These are phyloP conservation scores for Dicentrarchus labrax DNA, from an alignment of 2,113 vertebrate genomes.

Conservation along the genomic window DNA sequence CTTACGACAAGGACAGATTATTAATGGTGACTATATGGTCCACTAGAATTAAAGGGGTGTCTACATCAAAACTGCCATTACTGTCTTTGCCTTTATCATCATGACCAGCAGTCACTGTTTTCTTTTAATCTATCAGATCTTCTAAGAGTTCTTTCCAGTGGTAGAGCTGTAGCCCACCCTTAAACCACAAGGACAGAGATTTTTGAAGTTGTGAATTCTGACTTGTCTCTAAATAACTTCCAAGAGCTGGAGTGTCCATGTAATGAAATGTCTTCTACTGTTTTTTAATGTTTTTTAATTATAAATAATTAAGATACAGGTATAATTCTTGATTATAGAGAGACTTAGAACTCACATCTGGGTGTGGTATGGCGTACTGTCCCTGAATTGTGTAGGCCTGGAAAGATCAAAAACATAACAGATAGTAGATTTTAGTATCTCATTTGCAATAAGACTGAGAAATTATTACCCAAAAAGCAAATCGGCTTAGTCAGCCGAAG, in stretches of 20 bases:
- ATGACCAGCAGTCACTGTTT: slow-evolving; percentile 17
- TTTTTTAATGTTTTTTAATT: neutral
- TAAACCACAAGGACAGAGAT: slow-evolving; percentile 5
- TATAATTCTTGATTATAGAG: neutral
- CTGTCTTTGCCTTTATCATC: slow-evolving; percentile 41
- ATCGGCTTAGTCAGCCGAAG: neutral
- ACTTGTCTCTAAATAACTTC: neutral
- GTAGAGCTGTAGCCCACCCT: neutral
- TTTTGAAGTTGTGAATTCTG: slow-evolving; percentile 1
- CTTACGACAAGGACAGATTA: slow-evolving; percentile 74
- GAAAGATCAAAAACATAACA: slow-evolving; percentile 37
- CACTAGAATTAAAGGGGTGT: slow-evolving; percentile 55
- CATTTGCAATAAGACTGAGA: neutral
- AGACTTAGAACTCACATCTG: slow-evolving; percentile 92
- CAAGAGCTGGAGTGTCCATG: neutral
- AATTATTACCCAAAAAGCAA: neutral
- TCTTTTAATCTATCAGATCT: neutral
- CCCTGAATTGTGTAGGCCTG: slow-evolving; percentile 99
- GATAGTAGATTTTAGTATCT: slow-evolving; percentile 21
- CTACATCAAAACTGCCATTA: slow-evolving; percentile 30
- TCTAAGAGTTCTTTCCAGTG: neutral
- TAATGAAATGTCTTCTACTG: neutral
- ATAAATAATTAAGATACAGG: neutral
- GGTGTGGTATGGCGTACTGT: slow-evolving; percentile 98
- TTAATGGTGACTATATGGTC: slow-evolving; percentile 63